phyloP scores from a whole-genome alignment of 2,113 vertebrate species.

The Strix aluco region DNA sequence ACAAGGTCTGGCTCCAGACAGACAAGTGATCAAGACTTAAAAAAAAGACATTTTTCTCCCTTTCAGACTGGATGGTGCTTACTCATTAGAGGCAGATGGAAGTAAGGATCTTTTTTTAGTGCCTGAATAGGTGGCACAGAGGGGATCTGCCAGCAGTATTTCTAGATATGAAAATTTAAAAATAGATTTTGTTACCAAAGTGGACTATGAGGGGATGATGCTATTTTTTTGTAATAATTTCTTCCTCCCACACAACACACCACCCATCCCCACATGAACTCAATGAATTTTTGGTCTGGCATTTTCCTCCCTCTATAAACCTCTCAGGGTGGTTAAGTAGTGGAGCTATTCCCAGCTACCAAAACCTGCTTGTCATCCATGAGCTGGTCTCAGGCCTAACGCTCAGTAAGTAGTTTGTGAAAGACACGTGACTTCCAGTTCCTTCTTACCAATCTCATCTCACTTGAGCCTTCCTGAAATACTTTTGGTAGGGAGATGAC shows the following conservation, averaged over 20 bases:
- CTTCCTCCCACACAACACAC: neutral
- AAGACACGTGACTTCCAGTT: neutral
- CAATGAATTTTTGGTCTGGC: neutral
- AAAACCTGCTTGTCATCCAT: neutral
- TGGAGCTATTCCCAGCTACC: neutral
- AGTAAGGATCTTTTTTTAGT: neutral
- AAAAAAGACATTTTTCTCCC: neutral
- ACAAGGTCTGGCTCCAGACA: neutral
- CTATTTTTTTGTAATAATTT: neutral
- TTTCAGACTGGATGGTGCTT: neutral
- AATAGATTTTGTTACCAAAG: neutral
- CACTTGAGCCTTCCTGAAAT: neutral
- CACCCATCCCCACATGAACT: neutral
- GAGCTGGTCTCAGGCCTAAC: neutral
- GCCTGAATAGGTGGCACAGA: neutral
- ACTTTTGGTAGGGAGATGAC: neutral
- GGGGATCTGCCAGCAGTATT: neutral
- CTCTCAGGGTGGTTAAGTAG: neutral
- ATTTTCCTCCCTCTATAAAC: neutral
- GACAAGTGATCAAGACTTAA: neutral
- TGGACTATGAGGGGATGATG: neutral
- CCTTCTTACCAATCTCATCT: neutral
- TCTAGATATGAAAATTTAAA: neutral
- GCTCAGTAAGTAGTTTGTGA: neutral
- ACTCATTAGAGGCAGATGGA: neutral